Conservation (phyloP, 2,113 vertebrate genomes). For the Cyphomyrus discorhynchus region DNA sequence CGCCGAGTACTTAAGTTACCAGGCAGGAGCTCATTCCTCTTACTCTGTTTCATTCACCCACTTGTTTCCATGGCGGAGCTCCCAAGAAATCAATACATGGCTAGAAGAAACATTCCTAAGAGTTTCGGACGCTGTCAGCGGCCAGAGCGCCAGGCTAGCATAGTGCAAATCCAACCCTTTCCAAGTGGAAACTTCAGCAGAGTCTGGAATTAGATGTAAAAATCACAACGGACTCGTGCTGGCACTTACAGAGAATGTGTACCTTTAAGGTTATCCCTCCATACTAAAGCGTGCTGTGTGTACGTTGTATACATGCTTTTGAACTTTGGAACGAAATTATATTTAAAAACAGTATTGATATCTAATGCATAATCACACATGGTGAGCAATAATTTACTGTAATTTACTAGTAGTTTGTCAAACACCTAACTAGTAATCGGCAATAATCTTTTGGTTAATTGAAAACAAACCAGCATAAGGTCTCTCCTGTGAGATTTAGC, state of each 20-base stretch:
- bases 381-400: not conserved
- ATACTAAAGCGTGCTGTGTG: not conserved
- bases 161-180: not conserved
- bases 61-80: not conserved
- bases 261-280: not conserved
- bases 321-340: not conserved
- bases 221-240: not conserved
- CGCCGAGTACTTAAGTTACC: not conserved
- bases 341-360: not conserved
- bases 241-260: not conserved
- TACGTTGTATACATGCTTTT: not conserved
- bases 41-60: not conserved
- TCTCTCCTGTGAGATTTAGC: not conserved
- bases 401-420: not conserved
- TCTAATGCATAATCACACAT: not conserved
- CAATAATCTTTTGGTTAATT: not conserved
- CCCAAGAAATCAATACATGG: constrained; percentile 6
- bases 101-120: not conserved
- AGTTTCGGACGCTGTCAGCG: not conserved
- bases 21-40: not conserved
- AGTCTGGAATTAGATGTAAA: not conserved
- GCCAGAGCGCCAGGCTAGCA: not conserved
- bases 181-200: not conserved
- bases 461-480: not conserved
- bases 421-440: not conserved